A percentile compares a stretch with the other conserved stretches of the same genome.
Evolutionary conservation across 2,113 vertebrate species (phyloP).

Genomic region (Euleptes europaea): DNA sequence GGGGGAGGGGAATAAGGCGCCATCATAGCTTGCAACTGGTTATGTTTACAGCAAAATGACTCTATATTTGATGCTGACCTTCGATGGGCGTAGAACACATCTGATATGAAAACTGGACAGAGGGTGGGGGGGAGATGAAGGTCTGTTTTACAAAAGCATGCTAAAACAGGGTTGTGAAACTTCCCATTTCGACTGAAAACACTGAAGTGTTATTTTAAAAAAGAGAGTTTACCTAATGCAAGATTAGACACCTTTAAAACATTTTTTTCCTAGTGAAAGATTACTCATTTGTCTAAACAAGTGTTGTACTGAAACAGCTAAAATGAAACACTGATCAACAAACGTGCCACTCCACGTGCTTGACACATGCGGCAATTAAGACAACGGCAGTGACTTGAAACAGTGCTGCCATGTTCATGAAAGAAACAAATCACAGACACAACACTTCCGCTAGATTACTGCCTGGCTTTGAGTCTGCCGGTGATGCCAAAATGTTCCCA

Average conservation of each 20-base stretch:
- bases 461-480: neutral
- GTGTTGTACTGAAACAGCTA: constrained; percentile 28
- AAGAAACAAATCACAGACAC: neutral
- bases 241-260: neutral
- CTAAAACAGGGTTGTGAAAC: neutral
- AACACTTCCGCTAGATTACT: neutral
- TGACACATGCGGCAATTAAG: neutral
- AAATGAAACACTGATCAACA: constrained; percentile 33
- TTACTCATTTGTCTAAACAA: constrained; percentile 4
- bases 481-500: neutral
- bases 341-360: constrained; percentile 9
- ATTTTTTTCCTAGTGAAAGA: constrained; percentile 17
- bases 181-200: constrained; percentile 8
- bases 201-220: neutral
- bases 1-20: constrained; percentile 4
- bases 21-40: neutral
- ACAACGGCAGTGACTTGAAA: neutral
- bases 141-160: constrained; percentile 18
- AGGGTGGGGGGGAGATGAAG: neutral
- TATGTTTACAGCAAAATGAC: neutral
- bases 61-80: constrained; percentile 3
- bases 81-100: neutral
- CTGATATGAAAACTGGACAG: neutral
- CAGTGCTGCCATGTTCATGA: neutral
- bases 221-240: constrained; percentile 18